These are phyloP conservation scores for Sesia bembeciformis DNA, from an alignment of 2,888 invertebrate genomes.

Conservation along the genomic window DNA sequence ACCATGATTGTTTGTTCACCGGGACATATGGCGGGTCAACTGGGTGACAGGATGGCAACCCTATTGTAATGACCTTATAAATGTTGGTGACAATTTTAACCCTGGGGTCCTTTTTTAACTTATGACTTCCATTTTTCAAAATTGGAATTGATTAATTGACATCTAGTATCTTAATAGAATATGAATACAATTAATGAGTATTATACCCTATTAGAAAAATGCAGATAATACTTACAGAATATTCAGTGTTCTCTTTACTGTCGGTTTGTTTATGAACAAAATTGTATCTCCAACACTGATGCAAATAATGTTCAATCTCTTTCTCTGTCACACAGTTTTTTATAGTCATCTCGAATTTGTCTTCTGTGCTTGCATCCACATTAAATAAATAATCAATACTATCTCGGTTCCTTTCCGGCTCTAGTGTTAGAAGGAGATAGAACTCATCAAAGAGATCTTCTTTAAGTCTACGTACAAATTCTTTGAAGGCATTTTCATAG, in stretches of 20 bases:
- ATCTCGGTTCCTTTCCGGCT: constrained; percentile 26
- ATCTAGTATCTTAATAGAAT: not conserved
- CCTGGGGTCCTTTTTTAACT: too few species aligned
- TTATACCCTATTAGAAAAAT: not conserved
- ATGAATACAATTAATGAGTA: not conserved
- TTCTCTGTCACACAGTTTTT: constrained; percentile 42
- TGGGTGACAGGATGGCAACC: too few species aligned
- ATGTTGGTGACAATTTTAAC: too few species aligned
- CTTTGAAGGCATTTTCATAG: constrained; percentile 51
- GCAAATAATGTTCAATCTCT: constrained; percentile 53
- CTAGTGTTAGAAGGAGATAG: constrained; percentile 23
- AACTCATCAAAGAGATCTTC: constrained; percentile 52
- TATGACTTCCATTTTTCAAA: too few species aligned
- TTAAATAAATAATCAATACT: constrained; percentile 41
- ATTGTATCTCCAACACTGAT: constrained; percentile 59
- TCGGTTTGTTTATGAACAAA: constrained; percentile 36
- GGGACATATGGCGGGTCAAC: too few species aligned
- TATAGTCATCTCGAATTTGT: constrained; percentile 50
- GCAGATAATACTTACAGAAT: constrained; percentile 24
- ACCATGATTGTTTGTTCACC: too few species aligned
- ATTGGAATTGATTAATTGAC: not conserved
- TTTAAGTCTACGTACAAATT: constrained; percentile 52
- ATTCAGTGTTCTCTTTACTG: constrained; percentile 25
- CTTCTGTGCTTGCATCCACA: constrained; percentile 52
- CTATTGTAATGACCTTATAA: too few species aligned